phyloP scores from a whole-genome alignment of 2,113 vertebrate species.

The Erythrolamprus reginae region DNA sequence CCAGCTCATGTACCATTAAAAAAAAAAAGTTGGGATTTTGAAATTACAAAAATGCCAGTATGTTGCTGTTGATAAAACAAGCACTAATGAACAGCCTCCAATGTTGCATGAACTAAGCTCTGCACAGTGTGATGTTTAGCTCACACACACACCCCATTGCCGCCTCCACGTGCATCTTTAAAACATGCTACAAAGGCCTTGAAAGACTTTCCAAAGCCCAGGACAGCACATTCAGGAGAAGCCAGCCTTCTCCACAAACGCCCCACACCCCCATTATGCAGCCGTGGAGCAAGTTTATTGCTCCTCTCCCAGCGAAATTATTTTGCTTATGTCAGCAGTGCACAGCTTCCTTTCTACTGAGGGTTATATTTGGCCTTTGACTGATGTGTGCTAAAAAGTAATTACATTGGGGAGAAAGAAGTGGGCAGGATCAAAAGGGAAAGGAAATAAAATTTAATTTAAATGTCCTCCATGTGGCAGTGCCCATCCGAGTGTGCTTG shows the following conservation, averaged over 20 bases:
- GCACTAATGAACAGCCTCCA: background rate
- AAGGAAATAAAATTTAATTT: background rate
- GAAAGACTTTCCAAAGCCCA: background rate
- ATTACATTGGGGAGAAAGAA: background rate
- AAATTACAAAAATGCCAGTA: background rate
- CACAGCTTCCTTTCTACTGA: background rate
- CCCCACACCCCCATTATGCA: background rate
- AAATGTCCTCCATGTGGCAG: background rate
- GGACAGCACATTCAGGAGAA: background rate
- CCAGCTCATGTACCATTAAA: background rate
- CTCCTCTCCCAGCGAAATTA: background rate
- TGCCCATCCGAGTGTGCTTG: background rate
- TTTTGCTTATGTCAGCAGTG: background rate
- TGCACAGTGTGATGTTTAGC: background rate
- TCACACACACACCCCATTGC: background rate
- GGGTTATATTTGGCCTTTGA: background rate
- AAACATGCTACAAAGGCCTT: background rate
- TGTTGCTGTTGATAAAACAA: background rate
- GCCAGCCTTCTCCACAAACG: background rate
- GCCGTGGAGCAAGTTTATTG: background rate
- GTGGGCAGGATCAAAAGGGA: background rate
- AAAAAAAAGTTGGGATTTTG: background rate
- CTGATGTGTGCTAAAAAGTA: background rate
- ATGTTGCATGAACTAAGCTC: background rate
- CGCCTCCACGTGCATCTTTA: background rate